Evolutionary conservation across 1,140 invertebrate genomes (phyloP).

Genomic region (Trachelipus rathkii): DNA sequence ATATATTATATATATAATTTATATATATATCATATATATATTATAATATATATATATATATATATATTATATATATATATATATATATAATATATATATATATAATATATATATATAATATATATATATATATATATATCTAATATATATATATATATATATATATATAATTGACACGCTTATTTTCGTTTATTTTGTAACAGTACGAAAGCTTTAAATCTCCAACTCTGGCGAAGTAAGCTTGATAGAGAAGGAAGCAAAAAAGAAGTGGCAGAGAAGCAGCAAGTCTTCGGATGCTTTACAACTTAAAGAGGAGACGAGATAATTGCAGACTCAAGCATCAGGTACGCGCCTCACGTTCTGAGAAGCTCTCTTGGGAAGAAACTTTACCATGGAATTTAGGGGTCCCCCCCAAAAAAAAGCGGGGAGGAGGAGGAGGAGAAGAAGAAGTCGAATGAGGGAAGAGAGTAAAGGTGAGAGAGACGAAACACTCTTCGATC

Average conservation of each 20-base stretch:
- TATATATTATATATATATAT: background rate
- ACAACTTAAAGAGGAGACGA: constrained; percentile 5
- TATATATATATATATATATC: constrained; percentile 1
- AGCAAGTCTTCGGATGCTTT: constrained; percentile 5
- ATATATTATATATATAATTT: too few relatives aligned
- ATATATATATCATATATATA: too few relatives aligned
- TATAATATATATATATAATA: constrained; percentile 2
- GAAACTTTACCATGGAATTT: constrained; percentile 13
- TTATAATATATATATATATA: background rate
- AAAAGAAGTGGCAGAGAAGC: background rate
- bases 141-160: constrained; percentile 11
- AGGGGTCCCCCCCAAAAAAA: background rate
- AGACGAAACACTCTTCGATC: background rate
- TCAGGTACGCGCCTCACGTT: background rate
- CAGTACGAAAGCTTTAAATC: background rate
- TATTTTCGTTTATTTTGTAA: background rate
- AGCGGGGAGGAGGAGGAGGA: too few relatives aligned
- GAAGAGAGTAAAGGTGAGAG: background rate
- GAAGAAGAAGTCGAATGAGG: background rate
- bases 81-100: background rate
- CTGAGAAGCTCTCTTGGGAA: background rate
- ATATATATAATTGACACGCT: background rate
- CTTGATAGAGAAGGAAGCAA: too few relatives aligned
- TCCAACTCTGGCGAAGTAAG: background rate
- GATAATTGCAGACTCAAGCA: constrained; percentile 4